Evolutionary conservation across 2,797 vertebrate species (phyloP).

Genomic region (Urocyon cinereoargenteus): DNA sequence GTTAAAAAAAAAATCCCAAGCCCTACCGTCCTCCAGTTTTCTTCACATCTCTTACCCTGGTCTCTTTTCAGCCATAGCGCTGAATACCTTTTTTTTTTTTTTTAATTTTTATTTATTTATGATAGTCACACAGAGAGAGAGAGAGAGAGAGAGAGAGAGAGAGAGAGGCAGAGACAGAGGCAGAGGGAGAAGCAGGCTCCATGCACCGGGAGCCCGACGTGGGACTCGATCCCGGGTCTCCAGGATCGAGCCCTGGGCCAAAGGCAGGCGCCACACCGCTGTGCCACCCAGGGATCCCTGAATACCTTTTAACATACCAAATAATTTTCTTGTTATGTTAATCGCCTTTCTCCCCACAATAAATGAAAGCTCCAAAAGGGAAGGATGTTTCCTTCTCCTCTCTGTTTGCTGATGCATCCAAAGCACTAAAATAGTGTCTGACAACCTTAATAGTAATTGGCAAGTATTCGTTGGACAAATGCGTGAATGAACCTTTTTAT

Average conservation of each 20-base stretch:
- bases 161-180: no score
- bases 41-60: not conserved
- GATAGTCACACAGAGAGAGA: no score
- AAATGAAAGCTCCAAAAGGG: not conserved
- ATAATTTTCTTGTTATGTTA: slow-evolving; percentile 25
- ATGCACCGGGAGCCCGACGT: no score
- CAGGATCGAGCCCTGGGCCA: no score
- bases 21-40: not conserved
- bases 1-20: not conserved
- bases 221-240: no score
- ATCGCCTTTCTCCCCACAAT: not conserved
- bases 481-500: not conserved
- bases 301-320: not conserved
- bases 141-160: no score
- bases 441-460: not conserved
- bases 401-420: not conserved
- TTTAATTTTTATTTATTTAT: no score
- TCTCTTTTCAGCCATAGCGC: not conserved
- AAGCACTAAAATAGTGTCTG: not conserved
- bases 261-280: no score
- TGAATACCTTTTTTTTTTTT: slow-evolving; percentile 25
- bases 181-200: no score
- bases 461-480: not conserved
- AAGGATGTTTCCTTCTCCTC: not conserved
- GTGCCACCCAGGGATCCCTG: no score